A percentile compares a stretch with the other conserved stretches of the same genome.
Evolutionary conservation across 2,888 invertebrate genomes (phyloP).

Genomic region (Spilarctia lutea): DNA sequence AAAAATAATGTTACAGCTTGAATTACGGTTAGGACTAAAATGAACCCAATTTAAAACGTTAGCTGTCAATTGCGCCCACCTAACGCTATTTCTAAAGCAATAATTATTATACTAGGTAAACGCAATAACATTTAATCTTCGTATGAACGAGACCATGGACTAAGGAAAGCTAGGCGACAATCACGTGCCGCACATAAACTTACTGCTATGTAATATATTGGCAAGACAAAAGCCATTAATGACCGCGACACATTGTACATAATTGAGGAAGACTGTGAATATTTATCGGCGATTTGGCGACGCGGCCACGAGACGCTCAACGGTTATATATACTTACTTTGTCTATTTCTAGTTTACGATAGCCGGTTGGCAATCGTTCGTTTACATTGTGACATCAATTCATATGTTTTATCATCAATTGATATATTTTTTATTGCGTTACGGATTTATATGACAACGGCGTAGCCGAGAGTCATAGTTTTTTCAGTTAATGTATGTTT

Average conservation of each 20-base stretch:
- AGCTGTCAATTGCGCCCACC: no score
- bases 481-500: no score
- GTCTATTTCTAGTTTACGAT: conserved; percentile 12
- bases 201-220: conserved; percentile 29
- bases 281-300: conserved; percentile 16
- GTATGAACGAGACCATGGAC: background rate
- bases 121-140: background rate
- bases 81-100: background rate
- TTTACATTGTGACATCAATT: background rate
- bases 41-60: no score
- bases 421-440: background rate
- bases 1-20: no score
- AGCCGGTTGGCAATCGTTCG: background rate
- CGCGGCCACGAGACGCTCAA: conserved; percentile 5
- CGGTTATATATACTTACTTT: conserved; percentile 6
- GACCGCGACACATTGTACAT: conserved; percentile 33
- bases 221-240: conserved; percentile 30
- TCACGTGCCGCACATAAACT: conserved; percentile 15
- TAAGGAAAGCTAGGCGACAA: conserved; percentile 5
- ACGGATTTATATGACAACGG: no score
- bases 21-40: no score
- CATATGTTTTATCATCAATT: no score
- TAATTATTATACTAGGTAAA: background rate
- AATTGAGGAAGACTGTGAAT: conserved; percentile 53
- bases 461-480: no score